phyloP scores from a whole-genome alignment of 2,888 invertebrate species.

The Melanostoma mellinum region DNA sequence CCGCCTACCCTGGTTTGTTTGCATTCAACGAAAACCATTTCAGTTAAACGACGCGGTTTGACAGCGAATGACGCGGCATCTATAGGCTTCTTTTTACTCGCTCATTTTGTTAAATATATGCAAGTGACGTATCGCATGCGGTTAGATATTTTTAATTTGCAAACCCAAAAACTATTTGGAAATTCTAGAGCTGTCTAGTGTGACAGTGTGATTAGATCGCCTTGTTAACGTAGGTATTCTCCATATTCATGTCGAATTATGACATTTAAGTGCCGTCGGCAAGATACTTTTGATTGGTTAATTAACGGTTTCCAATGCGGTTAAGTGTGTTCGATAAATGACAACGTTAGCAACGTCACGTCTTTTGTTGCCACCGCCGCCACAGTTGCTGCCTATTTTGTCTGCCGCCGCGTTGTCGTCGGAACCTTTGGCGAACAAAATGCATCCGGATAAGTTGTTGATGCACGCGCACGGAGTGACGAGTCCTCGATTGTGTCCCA shows the following conservation, averaged over 20 bases:
- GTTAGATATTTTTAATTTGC: slow-evolving; percentile 32
- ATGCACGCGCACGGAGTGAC: slow-evolving; percentile 78
- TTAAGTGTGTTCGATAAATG: slow-evolving; percentile 70
- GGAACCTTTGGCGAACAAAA: slow-evolving; percentile 70
- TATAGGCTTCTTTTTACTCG: slow-evolving; percentile 56
- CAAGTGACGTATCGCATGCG: slow-evolving; percentile 46
- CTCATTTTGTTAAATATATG: slow-evolving; percentile 45
- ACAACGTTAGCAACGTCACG: slow-evolving; percentile 75
- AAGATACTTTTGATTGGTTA: slow-evolving; percentile 44
- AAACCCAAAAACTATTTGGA: slow-evolving; percentile 9
- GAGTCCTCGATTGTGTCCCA: slow-evolving; percentile 77
- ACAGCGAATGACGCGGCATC: slow-evolving; percentile 76
- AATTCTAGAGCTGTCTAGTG: slow-evolving; percentile 16
- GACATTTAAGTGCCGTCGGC: slow-evolving; percentile 73
- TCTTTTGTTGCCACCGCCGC: slow-evolving; percentile 67
- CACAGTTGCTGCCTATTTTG: slow-evolving; percentile 62
- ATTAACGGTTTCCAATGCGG: slow-evolving; percentile 59
- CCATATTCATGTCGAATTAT: slow-evolving; percentile 34
- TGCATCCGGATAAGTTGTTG: slow-evolving; percentile 81
- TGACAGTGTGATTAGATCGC: slow-evolving; percentile 50
- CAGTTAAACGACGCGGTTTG: slow-evolving; percentile 78
- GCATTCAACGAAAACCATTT: slow-evolving; percentile 72
- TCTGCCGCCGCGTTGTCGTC: slow-evolving; percentile 55
- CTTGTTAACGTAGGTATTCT: neutral
- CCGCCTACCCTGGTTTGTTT: slow-evolving; percentile 72